Percentiles rank a stretch among this genome's conserved stretches.
Evolutionary conservation across 2,113 vertebrate species (phyloP).

Genomic region (Plestiodon gilberti): DNA sequence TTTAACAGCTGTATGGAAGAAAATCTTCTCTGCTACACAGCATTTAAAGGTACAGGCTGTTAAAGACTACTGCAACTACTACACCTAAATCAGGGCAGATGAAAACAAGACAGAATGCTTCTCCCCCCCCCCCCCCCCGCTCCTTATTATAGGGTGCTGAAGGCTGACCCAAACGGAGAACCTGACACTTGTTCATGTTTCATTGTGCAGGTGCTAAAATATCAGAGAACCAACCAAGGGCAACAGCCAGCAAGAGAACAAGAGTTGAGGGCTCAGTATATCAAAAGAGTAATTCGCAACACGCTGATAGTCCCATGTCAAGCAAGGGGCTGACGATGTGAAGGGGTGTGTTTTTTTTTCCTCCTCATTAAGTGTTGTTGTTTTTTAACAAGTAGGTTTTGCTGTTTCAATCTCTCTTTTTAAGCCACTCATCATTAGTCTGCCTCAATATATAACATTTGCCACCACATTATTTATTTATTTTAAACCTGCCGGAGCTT

Average conservation of each 20-base stretch:
- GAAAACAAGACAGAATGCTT: neutral
- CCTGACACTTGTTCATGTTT: neutral
- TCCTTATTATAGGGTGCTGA: too few species aligned
- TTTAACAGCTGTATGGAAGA: neutral
- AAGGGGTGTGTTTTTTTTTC: too few species aligned
- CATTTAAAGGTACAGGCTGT: neutral
- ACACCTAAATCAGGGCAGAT: neutral
- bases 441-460: slow-evolving; percentile 2
- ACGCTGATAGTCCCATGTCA: neutral
- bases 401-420: neutral
- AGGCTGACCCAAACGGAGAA: neutral
- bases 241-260: neutral
- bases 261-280: slow-evolving; percentile 4
- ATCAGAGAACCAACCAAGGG: neutral
- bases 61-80: neutral
- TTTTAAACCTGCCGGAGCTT: neutral
- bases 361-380: neutral
- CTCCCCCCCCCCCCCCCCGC: rapidly evolving
- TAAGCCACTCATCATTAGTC: neutral
- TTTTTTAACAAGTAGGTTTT: neutral
- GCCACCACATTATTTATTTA: neutral
- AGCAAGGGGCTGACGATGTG: neutral
- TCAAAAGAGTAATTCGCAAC: neutral
- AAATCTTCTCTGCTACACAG: neutral
- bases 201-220: neutral